Evolutionary conservation across 2,113 vertebrate species (phyloP), one percentile per base, ranked within the genome.

Genomic region (Pelmatolapia mariae): DNA sequence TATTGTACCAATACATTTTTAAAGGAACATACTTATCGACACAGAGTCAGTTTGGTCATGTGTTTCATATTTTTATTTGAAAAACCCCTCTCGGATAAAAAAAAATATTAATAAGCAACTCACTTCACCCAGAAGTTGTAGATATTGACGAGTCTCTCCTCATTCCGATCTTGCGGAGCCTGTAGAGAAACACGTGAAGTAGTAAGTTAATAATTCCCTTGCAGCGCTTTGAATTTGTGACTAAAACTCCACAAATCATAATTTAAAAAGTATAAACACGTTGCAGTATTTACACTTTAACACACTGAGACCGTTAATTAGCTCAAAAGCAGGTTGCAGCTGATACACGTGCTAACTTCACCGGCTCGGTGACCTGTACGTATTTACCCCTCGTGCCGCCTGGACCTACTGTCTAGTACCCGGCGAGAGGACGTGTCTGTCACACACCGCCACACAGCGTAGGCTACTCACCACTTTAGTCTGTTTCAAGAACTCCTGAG

Each of bases 111-210:
- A 50, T 31, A n/a, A 31, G 10, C 3, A 54, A 96, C 97, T 95
- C 84, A 97, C 97, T 96, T 97, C 43, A 95, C 91, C 96, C 97
- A 97, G 89, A 96, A 96, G 86, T 95, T 90, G 89, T 93, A 97
- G 85, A 97, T 96, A 83, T 94, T 92, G 22, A 94, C 24, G 13
- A 97, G 96, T 33, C 86, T 90, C 3, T 95, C 94, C n/a, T 96
- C 96, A 86, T 96, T 96, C 84, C 93, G 88, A 88, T 97, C 97
- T 82, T 94, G 96, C 6, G 95, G 93, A 81, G 93, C 92, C 96
- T 97, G 84, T 4, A 82, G 13, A 87, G 29, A 90, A 36, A 71
- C 22, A 78, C 38, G 7, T 38, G 10, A 16, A 50, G 43, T 31
- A 47, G 3, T 16, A 31, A 85, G 11, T 56, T 45, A 63, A 7